phyloP scores from a whole-genome alignment of 2,113 vertebrate genomes.

The Phalacrocorax pelagicus region DNA sequence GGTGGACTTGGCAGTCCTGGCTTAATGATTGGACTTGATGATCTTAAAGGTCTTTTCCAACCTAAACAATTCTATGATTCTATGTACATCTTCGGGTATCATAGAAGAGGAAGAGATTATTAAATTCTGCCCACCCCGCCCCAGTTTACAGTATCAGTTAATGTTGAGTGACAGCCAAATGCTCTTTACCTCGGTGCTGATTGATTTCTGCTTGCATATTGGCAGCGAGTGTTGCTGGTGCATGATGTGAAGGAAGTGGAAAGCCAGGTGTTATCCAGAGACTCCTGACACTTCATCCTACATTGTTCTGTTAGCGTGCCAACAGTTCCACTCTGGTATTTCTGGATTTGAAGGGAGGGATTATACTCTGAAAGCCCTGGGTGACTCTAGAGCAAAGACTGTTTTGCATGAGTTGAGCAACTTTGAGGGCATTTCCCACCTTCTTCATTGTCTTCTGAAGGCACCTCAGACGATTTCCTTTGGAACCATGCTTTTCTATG shows the following conservation, averaged over 20 bases:
- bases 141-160: background rate
- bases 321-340: background rate
- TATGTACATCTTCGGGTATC: background rate
- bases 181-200: background rate
- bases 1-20: too few species aligned
- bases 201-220: background rate
- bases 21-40: too few species aligned
- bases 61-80: too few species aligned
- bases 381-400: background rate
- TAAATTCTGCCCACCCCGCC: background rate
- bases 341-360: background rate
- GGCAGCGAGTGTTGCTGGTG: background rate
- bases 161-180: slow-evolving; percentile 21
- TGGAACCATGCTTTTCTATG: background rate
- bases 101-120: background rate
- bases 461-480: background rate
- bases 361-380: background rate
- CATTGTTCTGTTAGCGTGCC: slow-evolving; percentile 3
- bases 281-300: slow-evolving; percentile 3
- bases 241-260: slow-evolving; percentile 1
- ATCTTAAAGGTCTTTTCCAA: too few species aligned
- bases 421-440: background rate
- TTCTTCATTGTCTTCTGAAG: background rate
- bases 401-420: background rate
- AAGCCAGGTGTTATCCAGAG: slow-evolving; percentile 52